These are phyloP conservation scores for Apeltes quadracus DNA, from an alignment of 2,113 vertebrate genomes.

Conservation along the genomic window DNA sequence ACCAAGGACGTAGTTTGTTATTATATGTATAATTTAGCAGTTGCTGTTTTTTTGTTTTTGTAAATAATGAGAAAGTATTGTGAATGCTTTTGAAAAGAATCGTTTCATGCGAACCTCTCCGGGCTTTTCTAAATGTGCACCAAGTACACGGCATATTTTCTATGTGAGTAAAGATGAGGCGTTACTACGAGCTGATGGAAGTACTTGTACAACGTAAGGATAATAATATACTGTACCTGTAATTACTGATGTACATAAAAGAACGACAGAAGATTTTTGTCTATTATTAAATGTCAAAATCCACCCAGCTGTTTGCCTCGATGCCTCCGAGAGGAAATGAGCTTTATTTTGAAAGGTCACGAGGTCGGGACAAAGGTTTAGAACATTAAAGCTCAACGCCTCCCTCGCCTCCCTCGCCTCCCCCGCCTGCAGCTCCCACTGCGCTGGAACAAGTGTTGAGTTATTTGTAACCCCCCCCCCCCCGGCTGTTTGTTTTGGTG, in stretches of 20 bases:
- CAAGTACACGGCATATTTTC: constrained; percentile 84
- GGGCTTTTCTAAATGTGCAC: constrained; percentile 80
- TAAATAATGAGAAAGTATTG: constrained; percentile 95
- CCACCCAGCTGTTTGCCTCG: constrained; percentile 35
- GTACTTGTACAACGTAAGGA: constrained; percentile 81
- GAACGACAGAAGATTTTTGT: constrained; percentile 86
- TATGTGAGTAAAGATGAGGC: constrained; percentile 87
- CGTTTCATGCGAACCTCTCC: constrained; percentile 70
- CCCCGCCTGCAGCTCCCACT: constrained; percentile 15
- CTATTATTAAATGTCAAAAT: constrained; percentile 89
- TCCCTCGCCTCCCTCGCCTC: too few relatives aligned
- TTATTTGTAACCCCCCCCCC: constrained; percentile 55
- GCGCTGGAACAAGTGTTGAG: constrained; percentile 43
- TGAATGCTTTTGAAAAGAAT: constrained; percentile 85
- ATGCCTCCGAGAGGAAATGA: neutral
- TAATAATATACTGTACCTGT: constrained; percentile 90
- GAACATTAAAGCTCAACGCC: neutral
- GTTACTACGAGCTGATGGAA: constrained; percentile 71
- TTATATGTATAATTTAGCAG: constrained; percentile 97
- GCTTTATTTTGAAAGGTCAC: too few relatives aligned
- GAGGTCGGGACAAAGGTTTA: too few relatives aligned
- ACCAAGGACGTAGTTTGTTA: constrained; percentile 86
- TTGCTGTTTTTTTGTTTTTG: constrained; percentile 82
- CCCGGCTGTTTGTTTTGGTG: constrained; percentile 24
- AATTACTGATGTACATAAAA: constrained; percentile 89